Evolutionary conservation across 1,140 invertebrate genomes (phyloP), one percentile per base, ranked within the genome.

Genomic region (Brachionus plicatilis): DNA sequence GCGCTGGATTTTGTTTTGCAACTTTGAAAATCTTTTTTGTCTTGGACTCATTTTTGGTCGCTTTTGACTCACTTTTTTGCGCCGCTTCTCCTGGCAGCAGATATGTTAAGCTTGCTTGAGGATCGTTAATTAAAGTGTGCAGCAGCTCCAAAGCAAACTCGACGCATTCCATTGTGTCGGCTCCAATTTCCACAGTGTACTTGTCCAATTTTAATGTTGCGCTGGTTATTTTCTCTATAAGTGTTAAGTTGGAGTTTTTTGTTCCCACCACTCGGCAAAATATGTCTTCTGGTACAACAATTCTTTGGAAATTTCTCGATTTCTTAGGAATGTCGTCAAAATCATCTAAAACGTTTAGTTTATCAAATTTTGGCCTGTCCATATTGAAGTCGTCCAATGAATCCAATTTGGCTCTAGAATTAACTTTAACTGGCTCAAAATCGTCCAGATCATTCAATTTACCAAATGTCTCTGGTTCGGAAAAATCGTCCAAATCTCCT

Each of bases 401-500:
- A 41, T 76, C 47, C 43, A 76, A 76, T 76, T 76, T 76, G 4
- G 27, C 11, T 12, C 4, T 11, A 3, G 72, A 37, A 3, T 50
- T 24, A 50, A 29, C 20, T 50, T 6, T 70, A 33, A 41, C 24
- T 50, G 41, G 17, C 9, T 76, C 45, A 47, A 76, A 76, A 27
- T 76, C 72, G 20, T 76, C 72, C 0, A 76, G 47, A 76, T 76
- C 72, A 29, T 50, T 76, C 50, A 76, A 27, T 50, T 76, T 76
- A 9, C 50, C 53, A 7, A 47, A 8, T 24, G 7, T 9, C 14
- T 76, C 9, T 33, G 12, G 43, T 4, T 50, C 72, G 27, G n/a
- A n/a, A 72, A 76, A 76, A 47, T 76, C 72, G 14, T 76, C 72
- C 17, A 76, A 27, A 29, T 76, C 72, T 45, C 5, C 72, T 1